Conservation (phyloP, 2,113 vertebrate species). For the Mobula hypostoma region DNA sequence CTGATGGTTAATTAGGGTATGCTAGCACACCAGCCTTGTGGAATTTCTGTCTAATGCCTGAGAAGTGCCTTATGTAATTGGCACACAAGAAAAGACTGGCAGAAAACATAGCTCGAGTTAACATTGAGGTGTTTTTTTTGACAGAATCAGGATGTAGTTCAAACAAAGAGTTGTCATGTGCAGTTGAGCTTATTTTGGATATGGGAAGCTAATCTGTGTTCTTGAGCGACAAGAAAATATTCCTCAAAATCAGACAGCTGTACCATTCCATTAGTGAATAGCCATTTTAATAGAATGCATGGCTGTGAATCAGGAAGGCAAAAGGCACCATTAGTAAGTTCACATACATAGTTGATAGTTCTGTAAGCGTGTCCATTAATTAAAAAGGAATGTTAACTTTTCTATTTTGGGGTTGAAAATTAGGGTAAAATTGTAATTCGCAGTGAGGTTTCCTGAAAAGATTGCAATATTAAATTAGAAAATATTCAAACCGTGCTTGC, state of each 20-base stretch:
- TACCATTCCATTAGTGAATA: conserved; percentile 54
- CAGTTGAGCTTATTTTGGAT: conserved; percentile 53
- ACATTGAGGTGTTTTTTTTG: conserved; percentile 58
- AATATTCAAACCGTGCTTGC: neutral
- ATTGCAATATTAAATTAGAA: neutral
- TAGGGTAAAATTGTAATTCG: conserved; percentile 40
- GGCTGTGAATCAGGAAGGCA: conserved; percentile 43
- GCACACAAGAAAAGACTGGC: conserved; percentile 76
- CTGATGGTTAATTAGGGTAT: conserved; percentile 86
- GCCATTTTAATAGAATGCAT: conserved; percentile 49
- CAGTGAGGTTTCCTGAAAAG: neutral
- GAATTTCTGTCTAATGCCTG: conserved; percentile 78
- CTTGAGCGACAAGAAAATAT: neutral
- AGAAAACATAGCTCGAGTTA: conserved; percentile 61
- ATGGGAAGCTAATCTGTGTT: conserved; percentile 32
- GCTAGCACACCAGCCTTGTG: conserved; percentile 83
- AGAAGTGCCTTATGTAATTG: conserved; percentile 82
- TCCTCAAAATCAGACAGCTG: conserved; percentile 40
- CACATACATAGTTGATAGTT: conserved; percentile 54
- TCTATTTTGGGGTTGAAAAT: conserved; percentile 44
- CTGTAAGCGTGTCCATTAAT: conserved; percentile 54
- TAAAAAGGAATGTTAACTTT: conserved; percentile 50
- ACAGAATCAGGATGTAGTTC: conserved; percentile 60
- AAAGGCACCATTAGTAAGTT: conserved; percentile 53
- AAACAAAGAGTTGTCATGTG: conserved; percentile 63